phyloP scores from a whole-genome alignment of 2,888 invertebrate species.

The Macroteleia sp. region DNA sequence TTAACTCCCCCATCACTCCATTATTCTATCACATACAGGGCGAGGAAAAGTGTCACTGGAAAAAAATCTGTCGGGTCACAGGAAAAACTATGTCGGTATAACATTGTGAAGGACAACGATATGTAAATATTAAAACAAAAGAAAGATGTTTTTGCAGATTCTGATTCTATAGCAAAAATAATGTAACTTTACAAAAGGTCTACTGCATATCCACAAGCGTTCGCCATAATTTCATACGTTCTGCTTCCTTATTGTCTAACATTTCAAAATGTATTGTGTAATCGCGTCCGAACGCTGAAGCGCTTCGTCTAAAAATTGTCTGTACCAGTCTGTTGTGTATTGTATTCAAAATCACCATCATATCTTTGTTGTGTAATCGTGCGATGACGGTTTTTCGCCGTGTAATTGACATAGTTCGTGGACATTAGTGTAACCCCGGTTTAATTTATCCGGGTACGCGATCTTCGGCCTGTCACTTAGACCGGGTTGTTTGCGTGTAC shows the following conservation, averaged over 20 bases:
- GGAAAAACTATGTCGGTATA: no score
- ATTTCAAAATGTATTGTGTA: not conserved
- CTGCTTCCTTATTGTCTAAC: conserved; percentile 10
- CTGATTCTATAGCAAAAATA: no score
- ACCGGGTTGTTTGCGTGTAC: conserved; percentile 13
- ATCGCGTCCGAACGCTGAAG: not conserved
- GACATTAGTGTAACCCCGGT: conserved; percentile 29
- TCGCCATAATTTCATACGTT: not conserved
- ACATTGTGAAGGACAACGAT: no score
- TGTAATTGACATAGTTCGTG: conserved; percentile 50
- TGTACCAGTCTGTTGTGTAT: not conserved
- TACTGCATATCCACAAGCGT: not conserved
- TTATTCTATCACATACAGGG: no score
- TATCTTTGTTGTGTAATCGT: conserved; percentile 21
- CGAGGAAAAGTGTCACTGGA: no score
- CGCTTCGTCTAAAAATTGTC: conserved; percentile 2
- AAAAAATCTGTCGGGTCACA: no score
- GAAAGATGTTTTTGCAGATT: no score
- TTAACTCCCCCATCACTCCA: no score
- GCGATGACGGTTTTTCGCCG: conserved; percentile 15
- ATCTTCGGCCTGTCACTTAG: conserved; percentile 39
- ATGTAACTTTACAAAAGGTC: no score
- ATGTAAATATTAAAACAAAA: no score
- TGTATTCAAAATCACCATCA: conserved; percentile 36
- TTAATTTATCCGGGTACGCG: conserved; percentile 26